Evolutionary conservation across 2,888 invertebrate genomes (phyloP).

Genomic region (Pemphredon lugubris): DNA sequence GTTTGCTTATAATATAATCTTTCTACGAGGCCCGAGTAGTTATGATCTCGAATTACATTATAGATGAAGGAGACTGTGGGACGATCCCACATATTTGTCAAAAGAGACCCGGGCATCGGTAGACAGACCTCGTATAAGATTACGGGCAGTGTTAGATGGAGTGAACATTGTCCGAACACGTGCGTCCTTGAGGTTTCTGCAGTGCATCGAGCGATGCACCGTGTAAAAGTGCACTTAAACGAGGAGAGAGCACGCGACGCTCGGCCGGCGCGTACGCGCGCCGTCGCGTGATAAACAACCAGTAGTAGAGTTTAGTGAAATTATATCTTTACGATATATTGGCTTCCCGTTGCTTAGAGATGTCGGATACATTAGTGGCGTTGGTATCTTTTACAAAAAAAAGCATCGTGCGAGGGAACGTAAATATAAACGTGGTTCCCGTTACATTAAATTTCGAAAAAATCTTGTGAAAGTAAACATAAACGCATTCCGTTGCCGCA

Average conservation of each 20-base stretch:
- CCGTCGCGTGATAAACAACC: neutral
- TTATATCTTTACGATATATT: neutral
- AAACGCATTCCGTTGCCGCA: too few relatives aligned
- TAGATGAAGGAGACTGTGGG: slow-evolving; percentile 60
- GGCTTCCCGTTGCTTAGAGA: too few relatives aligned
- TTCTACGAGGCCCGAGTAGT: slow-evolving; percentile 55
- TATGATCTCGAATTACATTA: slow-evolving; percentile 68
- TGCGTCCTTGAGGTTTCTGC: slow-evolving; percentile 30
- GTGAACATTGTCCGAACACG: slow-evolving; percentile 52
- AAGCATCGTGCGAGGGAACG: too few relatives aligned
- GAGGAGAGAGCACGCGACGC: neutral
- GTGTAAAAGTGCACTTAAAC: slow-evolving; percentile 6
- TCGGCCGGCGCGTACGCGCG: neutral
- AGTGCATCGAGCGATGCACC: slow-evolving; percentile 12
- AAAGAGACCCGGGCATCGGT: slow-evolving; percentile 54
- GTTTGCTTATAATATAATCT: slow-evolving; percentile 56
- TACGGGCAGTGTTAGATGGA: slow-evolving; percentile 34
- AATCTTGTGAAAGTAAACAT: too few relatives aligned
- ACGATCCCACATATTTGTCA: slow-evolving; percentile 63
- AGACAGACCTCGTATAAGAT: slow-evolving; percentile 48
- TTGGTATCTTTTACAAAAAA: too few relatives aligned
- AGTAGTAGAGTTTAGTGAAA: neutral
- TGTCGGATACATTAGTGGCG: too few relatives aligned
- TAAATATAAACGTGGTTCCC: too few relatives aligned
- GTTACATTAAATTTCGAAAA: too few relatives aligned